These are phyloP conservation scores for Caretta caretta DNA, from an alignment of 2,113 vertebrate genomes.

Conservation along the genomic window DNA sequence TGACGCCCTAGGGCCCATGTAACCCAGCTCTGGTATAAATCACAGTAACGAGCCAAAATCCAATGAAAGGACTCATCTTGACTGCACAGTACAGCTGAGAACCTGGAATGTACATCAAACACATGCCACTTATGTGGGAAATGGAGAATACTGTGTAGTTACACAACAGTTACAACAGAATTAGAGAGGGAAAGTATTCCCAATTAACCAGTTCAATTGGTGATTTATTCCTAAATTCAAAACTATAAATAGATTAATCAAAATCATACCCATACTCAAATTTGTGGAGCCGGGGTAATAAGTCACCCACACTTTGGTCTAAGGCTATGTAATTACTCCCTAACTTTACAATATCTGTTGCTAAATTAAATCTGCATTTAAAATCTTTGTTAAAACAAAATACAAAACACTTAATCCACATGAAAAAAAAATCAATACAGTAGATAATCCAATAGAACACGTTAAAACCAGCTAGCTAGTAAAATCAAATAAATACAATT, in stretches of 20 bases:
- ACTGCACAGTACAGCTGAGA: neutral
- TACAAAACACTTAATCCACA: neutral
- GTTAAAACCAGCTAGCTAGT: neutral
- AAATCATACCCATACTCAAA: neutral
- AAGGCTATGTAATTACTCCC: neutral
- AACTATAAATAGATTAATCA: neutral
- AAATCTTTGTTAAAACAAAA: neutral
- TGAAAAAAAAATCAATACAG: neutral
- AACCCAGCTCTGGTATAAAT: no score
- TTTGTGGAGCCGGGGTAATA: neutral
- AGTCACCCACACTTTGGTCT: neutral
- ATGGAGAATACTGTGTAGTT: neutral
- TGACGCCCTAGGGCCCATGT: no score
- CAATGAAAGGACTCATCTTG: rapidly evolving
- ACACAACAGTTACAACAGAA: neutral
- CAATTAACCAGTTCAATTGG: neutral
- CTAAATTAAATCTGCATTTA: neutral
- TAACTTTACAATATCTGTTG: neutral
- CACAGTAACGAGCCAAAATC: neutral
- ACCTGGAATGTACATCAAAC: neutral
- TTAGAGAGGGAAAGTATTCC: neutral
- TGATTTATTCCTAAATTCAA: neutral
- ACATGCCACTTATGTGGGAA: rapidly evolving
- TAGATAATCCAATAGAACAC: no score
- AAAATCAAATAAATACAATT: neutral